Conservation (phyloP, 1,140 invertebrate species). For the Drosophila ironensis region DNA sequence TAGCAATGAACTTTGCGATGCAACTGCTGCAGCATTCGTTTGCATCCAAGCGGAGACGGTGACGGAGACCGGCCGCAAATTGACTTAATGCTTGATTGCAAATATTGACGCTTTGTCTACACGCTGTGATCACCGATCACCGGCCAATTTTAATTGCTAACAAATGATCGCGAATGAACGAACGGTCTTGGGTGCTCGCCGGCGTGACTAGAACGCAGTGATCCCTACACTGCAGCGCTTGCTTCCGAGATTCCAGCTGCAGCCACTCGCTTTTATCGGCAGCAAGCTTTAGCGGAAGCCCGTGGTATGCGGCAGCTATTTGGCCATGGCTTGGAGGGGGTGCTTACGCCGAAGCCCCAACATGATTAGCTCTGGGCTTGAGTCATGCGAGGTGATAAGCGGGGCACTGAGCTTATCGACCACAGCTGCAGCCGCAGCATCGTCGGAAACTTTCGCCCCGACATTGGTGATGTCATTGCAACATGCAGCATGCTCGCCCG, state of each 20-base stretch:
- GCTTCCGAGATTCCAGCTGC: too few species aligned
- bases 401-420: conserved; percentile 8
- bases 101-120: conserved; percentile 73
- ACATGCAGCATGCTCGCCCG: too few species aligned
- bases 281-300: conserved; percentile 26
- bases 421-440: conserved; percentile 23
- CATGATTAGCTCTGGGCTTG: too few species aligned
- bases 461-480: conserved; percentile 49
- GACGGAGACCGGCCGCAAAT: conserved; percentile 54
- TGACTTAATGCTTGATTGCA: conserved; percentile 74
- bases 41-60: conserved; percentile 7
- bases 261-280: too few species aligned
- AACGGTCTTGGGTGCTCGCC: conserved; percentile 8
- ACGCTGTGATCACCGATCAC: conserved; percentile 56
- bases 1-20: neutral
- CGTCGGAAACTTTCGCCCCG: conserved; percentile 41
- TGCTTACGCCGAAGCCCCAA: too few species aligned
- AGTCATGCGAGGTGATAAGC: conserved; percentile 38
- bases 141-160: conserved; percentile 70
- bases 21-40: neutral
- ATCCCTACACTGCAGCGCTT: too few species aligned
- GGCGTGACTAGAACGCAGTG: too few species aligned
- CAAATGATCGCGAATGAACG: conserved; percentile 58
- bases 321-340: too few species aligned
- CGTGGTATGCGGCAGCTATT: conserved; percentile 34